Evolutionary conservation across 1,140 invertebrate species (phyloP).

Genomic region (Anastrepha ludens): DNA sequence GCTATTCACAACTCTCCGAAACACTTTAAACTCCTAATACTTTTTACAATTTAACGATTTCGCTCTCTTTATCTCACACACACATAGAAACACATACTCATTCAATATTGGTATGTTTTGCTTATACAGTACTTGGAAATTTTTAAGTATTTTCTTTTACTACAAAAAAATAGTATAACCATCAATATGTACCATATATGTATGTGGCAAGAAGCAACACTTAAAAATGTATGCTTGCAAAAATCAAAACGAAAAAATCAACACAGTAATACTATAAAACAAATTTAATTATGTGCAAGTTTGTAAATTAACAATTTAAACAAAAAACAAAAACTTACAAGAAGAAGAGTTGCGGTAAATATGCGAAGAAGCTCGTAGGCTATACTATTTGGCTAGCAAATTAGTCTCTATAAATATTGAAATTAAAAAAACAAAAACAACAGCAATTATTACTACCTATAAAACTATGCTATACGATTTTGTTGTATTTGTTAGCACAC

Average conservation of each 20-base stretch:
- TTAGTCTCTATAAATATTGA: not conserved
- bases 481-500: slow-evolving; percentile 29
- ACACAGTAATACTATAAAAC: not conserved
- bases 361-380: not conserved
- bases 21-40: too few relatives aligned
- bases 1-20: too few relatives aligned
- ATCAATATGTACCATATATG: not conserved
- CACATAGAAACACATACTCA: not conserved
- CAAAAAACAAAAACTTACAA: not conserved
- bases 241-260: not conserved
- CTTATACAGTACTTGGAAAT: not conserved
- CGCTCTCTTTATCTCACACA: not conserved
- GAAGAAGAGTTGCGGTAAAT: not conserved
- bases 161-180: not conserved
- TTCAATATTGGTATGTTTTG: not conserved
- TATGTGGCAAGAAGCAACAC: not conserved
- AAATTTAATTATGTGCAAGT: not conserved
- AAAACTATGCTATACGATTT: not conserved
- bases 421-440: not conserved
- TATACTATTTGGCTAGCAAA: slow-evolving; percentile 10
- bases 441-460: not conserved
- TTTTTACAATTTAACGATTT: too few relatives aligned
- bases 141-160: not conserved
- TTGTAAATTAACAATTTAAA: not conserved
- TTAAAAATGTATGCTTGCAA: not conserved